These are phyloP conservation scores for Temnothorax longispinosus DNA, from an alignment of 1,140 invertebrate genomes.

Conservation along the genomic window DNA sequence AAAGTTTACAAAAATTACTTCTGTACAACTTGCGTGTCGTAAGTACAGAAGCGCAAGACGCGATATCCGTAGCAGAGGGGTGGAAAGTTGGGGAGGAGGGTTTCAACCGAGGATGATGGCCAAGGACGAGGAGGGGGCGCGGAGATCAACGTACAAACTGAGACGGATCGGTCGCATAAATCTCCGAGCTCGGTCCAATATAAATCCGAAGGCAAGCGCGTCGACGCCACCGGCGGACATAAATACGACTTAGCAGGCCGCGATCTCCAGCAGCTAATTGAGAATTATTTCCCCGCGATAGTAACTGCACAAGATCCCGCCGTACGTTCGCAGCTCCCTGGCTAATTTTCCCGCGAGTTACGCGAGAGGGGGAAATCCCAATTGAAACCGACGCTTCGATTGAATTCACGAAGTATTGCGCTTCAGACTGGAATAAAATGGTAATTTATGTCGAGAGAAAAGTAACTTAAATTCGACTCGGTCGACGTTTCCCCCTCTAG, in stretches of 20 bases:
- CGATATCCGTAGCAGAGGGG: not conserved
- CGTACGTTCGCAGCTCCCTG: not conserved
- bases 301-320: constrained; percentile 53
- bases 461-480: not conserved
- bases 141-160: constrained; percentile 76
- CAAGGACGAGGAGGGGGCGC: constrained; percentile 36
- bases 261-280: constrained; percentile 78
- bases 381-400: constrained; percentile 62
- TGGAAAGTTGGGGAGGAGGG: constrained; percentile 1
- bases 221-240: constrained; percentile 73
- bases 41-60: not conserved
- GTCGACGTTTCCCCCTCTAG: not conserved
- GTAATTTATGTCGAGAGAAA: constrained; percentile 42
- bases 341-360: constrained; percentile 72
- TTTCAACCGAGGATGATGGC: not conserved
- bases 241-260: constrained; percentile 80
- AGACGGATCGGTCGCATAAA: constrained; percentile 81
- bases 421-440: constrained; percentile 38
- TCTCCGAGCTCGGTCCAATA: constrained; percentile 78
- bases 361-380: constrained; percentile 55
- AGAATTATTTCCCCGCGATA: constrained; percentile 81
- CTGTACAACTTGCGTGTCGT: not conserved
- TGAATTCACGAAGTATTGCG: constrained; percentile 54
- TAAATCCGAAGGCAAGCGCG: constrained; percentile 72
- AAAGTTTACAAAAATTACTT: not conserved